phyloP scores from a whole-genome alignment of 2,888 invertebrate species.

The Campoletis raptor region DNA sequence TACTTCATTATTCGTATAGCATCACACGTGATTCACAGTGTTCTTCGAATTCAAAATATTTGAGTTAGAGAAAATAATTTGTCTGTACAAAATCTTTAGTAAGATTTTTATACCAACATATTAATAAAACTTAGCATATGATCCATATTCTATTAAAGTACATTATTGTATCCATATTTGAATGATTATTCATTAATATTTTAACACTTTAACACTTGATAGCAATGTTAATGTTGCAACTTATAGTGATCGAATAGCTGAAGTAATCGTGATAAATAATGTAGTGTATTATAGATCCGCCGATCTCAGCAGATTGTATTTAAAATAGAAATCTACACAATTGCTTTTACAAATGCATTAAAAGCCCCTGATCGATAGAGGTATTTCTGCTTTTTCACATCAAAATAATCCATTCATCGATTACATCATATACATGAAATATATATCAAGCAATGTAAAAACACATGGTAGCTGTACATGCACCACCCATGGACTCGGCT shows the following conservation, averaged over 20 bases:
- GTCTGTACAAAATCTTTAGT: too few species aligned
- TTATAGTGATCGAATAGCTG: too few species aligned
- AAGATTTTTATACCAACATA: too few species aligned
- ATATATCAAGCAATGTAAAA: neutral
- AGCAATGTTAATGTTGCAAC: too few species aligned
- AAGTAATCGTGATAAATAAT: neutral
- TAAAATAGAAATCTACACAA: slow-evolving; percentile 13
- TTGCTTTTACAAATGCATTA: neutral
- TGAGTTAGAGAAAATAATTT: too few species aligned
- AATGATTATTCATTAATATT: too few species aligned
- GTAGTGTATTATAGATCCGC: neutral
- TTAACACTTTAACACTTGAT: too few species aligned
- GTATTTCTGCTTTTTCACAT: slow-evolving; percentile 45
- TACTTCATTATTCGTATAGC: neutral
- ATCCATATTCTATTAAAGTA: too few species aligned
- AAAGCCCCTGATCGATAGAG: slow-evolving; percentile 44
- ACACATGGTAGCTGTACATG: neutral
- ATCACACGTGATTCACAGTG: neutral
- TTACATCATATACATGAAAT: slow-evolving; percentile 4
- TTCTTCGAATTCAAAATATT: too few species aligned
- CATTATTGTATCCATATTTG: too few species aligned
- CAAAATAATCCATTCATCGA: slow-evolving; percentile 58
- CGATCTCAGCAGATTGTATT: neutral
- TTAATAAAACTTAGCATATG: too few species aligned
- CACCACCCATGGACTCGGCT: neutral